phyloP scores from a whole-genome alignment of 2,113 vertebrate genomes.

The Entelurus aequoreus region DNA sequence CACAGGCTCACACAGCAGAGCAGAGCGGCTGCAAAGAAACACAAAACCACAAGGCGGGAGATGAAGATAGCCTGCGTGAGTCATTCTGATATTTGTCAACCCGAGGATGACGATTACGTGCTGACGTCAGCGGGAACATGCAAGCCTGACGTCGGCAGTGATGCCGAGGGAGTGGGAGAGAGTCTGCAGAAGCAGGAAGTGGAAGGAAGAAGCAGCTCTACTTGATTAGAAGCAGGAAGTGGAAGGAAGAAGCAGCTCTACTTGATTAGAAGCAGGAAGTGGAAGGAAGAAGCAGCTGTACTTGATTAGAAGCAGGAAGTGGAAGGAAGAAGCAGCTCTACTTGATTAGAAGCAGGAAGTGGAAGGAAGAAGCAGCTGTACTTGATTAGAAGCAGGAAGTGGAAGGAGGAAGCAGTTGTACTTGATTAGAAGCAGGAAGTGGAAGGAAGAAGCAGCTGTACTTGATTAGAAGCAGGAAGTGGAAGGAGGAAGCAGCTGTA shows the following conservation, averaged over 20 bases:
- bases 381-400: constrained; percentile 6
- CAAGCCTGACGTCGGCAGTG: constrained; percentile 29
- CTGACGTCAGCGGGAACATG: constrained; percentile 25
- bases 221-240: constrained; percentile 5
- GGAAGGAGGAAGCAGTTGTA: background rate
- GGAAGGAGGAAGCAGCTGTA: background rate
- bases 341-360: constrained; percentile 6
- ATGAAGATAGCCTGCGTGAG: constrained; percentile 27
- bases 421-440: constrained; percentile 6
- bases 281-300: background rate
- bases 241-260: background rate
- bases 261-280: constrained; percentile 6
- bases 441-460: background rate
- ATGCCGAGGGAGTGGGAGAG: constrained; percentile 37
- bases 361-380: background rate
- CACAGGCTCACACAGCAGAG: constrained; percentile 21
- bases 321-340: background rate
- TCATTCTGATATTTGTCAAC: constrained; percentile 4
- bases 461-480: constrained; percentile 6
- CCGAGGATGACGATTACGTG: constrained; percentile 6
- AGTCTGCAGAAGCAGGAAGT: constrained; percentile 7
- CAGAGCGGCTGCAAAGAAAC: constrained; percentile 15
- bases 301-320: constrained; percentile 6
- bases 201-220: background rate
- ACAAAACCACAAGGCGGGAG: constrained; percentile 7